phyloP scores from a whole-genome alignment of 2,113 vertebrate species.

The Dryoscopus gambensis region DNA sequence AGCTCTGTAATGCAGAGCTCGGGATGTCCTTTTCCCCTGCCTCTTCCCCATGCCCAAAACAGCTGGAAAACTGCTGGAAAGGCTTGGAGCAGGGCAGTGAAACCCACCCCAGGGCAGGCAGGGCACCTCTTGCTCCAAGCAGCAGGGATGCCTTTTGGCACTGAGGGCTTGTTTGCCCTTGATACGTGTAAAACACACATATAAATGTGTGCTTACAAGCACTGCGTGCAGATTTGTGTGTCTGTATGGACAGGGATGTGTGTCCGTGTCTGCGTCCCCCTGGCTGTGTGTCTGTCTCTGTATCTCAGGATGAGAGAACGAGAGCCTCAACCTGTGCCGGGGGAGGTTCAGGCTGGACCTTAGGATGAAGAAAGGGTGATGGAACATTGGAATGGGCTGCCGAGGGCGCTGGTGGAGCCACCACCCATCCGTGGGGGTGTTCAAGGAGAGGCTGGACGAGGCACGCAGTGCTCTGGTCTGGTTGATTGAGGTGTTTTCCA shows the following conservation, averaged over 20 bases:
- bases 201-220: fast-evolving
- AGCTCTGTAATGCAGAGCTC: neutral
- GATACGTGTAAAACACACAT: fast-evolving
- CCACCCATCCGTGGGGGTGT: neutral
- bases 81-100: neutral
- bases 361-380: neutral
- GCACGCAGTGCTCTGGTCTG: neutral
- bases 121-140: fast-evolving
- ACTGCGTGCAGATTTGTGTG: fast-evolving
- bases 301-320: neutral
- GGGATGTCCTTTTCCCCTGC: neutral
- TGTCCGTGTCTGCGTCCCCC: fast-evolving
- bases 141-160: neutral
- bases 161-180: neutral
- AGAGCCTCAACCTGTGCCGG: neutral
- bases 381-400: neutral
- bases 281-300: neutral
- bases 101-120: neutral
- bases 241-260: fast-evolving
- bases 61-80: neutral
- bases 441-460: fast-evolving
- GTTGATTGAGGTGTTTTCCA: fast-evolving
- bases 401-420: neutral
- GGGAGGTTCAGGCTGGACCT: neutral
- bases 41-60: neutral